A percentile compares a stretch with the other conserved stretches of the same genome.
phyloP scores from a whole-genome alignment of 2,113 vertebrate genomes.

The Brachyhypopomus gauderio region DNA sequence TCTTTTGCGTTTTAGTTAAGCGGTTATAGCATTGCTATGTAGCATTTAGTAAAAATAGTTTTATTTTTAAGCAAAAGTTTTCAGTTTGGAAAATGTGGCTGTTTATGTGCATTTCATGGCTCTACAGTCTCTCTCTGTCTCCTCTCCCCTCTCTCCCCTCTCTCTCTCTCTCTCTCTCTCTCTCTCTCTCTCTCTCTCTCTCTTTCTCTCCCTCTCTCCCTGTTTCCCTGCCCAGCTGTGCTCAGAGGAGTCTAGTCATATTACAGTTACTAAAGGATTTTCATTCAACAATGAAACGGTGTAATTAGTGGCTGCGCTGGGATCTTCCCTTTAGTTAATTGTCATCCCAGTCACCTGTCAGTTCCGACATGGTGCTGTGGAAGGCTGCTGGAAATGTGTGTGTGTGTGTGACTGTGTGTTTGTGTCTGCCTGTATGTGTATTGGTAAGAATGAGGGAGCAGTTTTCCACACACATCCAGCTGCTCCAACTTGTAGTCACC shows the following conservation, averaged over 20 bases:
- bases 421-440: constrained; percentile 48
- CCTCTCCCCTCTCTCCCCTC: background rate
- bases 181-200: too few relatives aligned
- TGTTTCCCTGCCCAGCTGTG: constrained; percentile 32
- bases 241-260: constrained; percentile 34
- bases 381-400: constrained; percentile 18
- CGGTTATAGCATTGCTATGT: background rate
- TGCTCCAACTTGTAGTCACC: constrained; percentile 59
- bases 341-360: constrained; percentile 63
- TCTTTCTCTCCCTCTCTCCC: background rate
- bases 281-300: constrained; percentile 26
- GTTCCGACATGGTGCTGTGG: constrained; percentile 32
- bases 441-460: constrained; percentile 18
- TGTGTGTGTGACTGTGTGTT: constrained; percentile 41
- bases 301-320: constrained; percentile 65
- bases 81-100: background rate
- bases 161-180: background rate
- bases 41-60: background rate
- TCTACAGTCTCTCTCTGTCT: background rate
- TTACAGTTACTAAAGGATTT: constrained; percentile 48
- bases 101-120: background rate
- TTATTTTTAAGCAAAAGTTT: background rate
- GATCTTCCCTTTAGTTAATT: constrained; percentile 55
- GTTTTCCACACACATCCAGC: constrained; percentile 62
- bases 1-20: background rate